Evolutionary conservation across 2,113 vertebrate species (phyloP), one percentile per base, ranked within the genome.

Genomic region (Psophia crepitans): DNA sequence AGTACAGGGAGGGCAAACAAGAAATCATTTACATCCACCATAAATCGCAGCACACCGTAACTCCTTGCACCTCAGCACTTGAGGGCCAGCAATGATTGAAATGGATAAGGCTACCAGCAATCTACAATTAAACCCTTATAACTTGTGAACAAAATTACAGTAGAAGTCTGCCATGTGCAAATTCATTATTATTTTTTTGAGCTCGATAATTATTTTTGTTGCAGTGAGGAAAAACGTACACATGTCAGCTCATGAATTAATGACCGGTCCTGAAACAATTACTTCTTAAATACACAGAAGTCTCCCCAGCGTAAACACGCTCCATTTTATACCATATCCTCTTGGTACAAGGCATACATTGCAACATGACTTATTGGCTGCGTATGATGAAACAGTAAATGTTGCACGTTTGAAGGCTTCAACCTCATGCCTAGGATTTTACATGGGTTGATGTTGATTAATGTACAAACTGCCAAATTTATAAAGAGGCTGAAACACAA

Each of bases 251-350:
- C 92, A 63, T 37, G 96, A 94, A 97, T 97, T 97, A 93, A 98
- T 96, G 97, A 96, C 92, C 2, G 64, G 95, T 16, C 96, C 96
- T 51, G 93, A 94, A 97, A 98, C 97, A 98, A 98, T 98, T 97
- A 95, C 26, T 94, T 77, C 88, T 98, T 97, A 97, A 97, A 92
- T 86, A 95, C 81, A 96, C 97, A 97, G 93, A 93, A 89, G 93
- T 64, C 74, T 94, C 94, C 93, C 88, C 46, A 83, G 93, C 87
- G 96, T 97, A 97, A 98, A 98, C 85, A 97, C 3, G 71, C 92
- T 89, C 77, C 66, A 56, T 94, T 97, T 94, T 51, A 93, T 49
- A 68, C 97, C 89, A 71, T 80, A 83, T 94, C 97, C 97, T 95
- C 90, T 82, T 64, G 91, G 83, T 84, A 6, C 64, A 24, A 56